Evolutionary conservation across 2,113 vertebrate genomes (phyloP), one percentile per base, ranked within the genome.

Genomic region (Sinosuthora webbiana): DNA sequence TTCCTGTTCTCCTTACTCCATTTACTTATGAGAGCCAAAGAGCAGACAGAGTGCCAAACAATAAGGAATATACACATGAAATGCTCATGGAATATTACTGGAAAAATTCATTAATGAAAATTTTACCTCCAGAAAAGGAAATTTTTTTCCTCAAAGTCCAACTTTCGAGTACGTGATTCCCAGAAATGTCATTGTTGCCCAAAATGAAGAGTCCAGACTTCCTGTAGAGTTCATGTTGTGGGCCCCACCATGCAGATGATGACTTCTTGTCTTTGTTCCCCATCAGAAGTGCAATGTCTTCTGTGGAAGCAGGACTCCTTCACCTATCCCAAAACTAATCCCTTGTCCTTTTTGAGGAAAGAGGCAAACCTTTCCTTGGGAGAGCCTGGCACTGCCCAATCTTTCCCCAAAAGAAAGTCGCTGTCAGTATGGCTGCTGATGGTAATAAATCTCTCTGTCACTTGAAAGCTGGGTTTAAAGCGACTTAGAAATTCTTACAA

Each of bases 101-200:
- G 63, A 68, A 10, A 75, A 83, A 77, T 45, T 56, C 13, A 16
- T 4, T 67, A 25, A n/a, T 15, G 39, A 39, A 63, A 5, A 19
- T 24, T 4, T 80, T 23, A n/a, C 7, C 12, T 37, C 4, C 7
- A 41, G 20, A 5, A 45, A 78, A 90, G 10, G 4, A 10, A 47
- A 50, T 37, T 42, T 82, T 82, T 4, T 68, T 8, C 6, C 44
- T 30, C 14, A 13, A 80, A 50, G 15, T 16, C 23, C 10, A 42
- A 8, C 8, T 68, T 76, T 23, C 64, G 22, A 83, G 19, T 41
- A 5, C 9, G 15, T 70, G 30, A 37, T 37, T 57, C 7, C 6
- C 0, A 4, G 9, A 84, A 41, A 17, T 13, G 5, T 1, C 4
- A 27, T 45, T 2, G 2, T 12, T 2, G 6, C 28, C 17, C 13